Conservation (phyloP, 2,888 invertebrate genomes). For the Byasa hedistus region DNA sequence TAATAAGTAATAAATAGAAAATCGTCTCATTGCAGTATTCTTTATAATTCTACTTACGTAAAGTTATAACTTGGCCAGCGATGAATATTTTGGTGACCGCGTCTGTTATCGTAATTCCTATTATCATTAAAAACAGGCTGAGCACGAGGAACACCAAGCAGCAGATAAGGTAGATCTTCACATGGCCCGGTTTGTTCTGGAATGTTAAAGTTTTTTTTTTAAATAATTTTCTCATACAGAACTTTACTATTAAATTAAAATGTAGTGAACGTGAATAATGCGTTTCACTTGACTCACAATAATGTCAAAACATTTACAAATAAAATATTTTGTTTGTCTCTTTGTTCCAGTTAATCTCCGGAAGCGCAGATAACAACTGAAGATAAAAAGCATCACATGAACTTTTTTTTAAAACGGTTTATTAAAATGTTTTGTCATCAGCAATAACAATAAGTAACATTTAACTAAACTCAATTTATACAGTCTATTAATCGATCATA, state of each 20-base stretch:
- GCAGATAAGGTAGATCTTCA: slow-evolving; percentile 39
- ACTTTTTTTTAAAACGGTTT: not conserved
- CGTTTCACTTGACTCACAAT: too few relatives aligned
- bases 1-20: too few relatives aligned
- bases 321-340: too few relatives aligned
- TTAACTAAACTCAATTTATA: not conserved
- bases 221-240: too few relatives aligned
- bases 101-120: not conserved
- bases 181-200: slow-evolving; percentile 35
- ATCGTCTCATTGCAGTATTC: too few relatives aligned
- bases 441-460: not conserved
- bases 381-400: not conserved
- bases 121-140: slow-evolving; percentile 1
- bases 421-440: not conserved
- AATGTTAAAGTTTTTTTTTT: too few relatives aligned
- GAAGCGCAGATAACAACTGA: not conserved
- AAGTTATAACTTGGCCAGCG: not conserved
- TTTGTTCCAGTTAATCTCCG: not conserved
- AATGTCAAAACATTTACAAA: too few relatives aligned
- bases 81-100: not conserved
- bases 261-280: too few relatives aligned
- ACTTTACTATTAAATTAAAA: too few relatives aligned
- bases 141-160: slow-evolving; percentile 34
- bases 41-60: not conserved
- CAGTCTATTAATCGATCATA: not conserved